phyloP scores from a whole-genome alignment of 2,797 vertebrate species.

The Pipistrellus pygmaeus region DNA sequence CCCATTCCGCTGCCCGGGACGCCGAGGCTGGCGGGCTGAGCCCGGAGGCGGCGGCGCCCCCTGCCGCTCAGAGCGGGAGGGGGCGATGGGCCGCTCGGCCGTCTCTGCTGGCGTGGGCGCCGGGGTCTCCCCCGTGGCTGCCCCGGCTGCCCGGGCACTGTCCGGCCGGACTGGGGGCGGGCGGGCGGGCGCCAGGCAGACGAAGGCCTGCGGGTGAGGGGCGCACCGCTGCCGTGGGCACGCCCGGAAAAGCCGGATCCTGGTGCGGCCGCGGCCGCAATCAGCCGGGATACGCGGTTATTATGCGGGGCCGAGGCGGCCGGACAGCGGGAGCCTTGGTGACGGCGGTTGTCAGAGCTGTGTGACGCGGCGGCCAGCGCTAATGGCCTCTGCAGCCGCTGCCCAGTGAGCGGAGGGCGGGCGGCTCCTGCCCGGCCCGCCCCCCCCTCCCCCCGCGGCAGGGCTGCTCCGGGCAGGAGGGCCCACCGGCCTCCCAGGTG shows the following conservation, averaged over 20 bases:
- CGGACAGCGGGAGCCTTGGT: conserved; percentile 88
- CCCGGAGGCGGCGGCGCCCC: background rate
- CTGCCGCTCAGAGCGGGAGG: background rate
- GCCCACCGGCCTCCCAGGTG: conserved; percentile 68
- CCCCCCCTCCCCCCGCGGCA: too few species aligned
- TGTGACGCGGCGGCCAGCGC: conserved; percentile 77
- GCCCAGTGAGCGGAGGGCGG: conserved; percentile 75
- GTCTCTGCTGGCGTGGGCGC: background rate
- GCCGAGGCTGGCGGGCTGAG: background rate
- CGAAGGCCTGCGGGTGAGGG: conserved; percentile 69
- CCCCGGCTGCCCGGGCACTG: background rate
- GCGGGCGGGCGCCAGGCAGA: conserved; percentile 73
- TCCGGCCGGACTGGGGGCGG: background rate
- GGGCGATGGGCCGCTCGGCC: too few species aligned
- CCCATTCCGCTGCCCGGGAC: background rate
- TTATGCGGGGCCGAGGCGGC: conserved; percentile 56
- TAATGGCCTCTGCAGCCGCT: conserved; percentile 82
- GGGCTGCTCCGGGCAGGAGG: background rate
- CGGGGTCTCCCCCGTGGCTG: background rate
- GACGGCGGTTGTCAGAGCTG: conserved; percentile 83
- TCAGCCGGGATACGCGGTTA: too few species aligned
- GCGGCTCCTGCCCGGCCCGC: background rate
- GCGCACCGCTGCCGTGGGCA: conserved; percentile 59
- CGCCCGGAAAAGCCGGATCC: conserved; percentile 83
- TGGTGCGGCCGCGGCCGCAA: background rate